These are phyloP conservation scores for Chaitophorus viminalis DNA, from an alignment of 2,888 invertebrate genomes.

Conservation along the genomic window DNA sequence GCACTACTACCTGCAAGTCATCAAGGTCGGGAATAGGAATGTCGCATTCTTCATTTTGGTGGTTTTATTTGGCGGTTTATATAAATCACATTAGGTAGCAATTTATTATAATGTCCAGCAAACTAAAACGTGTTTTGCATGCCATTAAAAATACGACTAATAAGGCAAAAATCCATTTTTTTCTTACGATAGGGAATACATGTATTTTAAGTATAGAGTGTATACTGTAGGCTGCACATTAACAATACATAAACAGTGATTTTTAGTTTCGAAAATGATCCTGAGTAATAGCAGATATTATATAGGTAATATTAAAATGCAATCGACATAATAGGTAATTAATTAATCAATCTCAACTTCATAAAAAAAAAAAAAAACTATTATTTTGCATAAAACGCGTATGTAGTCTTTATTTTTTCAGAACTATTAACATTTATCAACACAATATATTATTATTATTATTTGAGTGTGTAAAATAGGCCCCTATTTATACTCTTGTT, in stretches of 20 bases:
- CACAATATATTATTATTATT: not conserved
- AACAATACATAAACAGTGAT: not conserved
- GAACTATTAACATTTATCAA: not conserved
- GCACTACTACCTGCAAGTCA: constrained; percentile 7
- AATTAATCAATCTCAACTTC: not conserved
- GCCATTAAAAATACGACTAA: constrained; percentile 24
- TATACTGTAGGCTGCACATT: too few species aligned
- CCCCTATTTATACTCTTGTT: not conserved
- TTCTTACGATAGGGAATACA: not conserved
- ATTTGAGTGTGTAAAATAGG: not conserved
- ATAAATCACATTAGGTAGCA: constrained; percentile 40
- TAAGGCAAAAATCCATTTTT: constrained; percentile 37
- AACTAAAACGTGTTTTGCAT: constrained; percentile 54
- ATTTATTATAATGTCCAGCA: constrained; percentile 32
- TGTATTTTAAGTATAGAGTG: not conserved
- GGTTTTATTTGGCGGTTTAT: constrained; percentile 45
- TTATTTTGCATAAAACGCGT: too few species aligned
- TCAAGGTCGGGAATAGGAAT: constrained; percentile 53
- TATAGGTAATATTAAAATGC: not conserved
- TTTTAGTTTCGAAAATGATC: not conserved
- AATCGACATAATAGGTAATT: not conserved
- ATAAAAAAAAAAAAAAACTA: not conserved
- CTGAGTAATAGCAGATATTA: not conserved
- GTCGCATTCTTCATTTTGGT: constrained; percentile 30
- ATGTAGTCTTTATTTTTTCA: not conserved